Conservation (phyloP, 1,140 invertebrate genomes). For the Oscheius sp. region DNA sequence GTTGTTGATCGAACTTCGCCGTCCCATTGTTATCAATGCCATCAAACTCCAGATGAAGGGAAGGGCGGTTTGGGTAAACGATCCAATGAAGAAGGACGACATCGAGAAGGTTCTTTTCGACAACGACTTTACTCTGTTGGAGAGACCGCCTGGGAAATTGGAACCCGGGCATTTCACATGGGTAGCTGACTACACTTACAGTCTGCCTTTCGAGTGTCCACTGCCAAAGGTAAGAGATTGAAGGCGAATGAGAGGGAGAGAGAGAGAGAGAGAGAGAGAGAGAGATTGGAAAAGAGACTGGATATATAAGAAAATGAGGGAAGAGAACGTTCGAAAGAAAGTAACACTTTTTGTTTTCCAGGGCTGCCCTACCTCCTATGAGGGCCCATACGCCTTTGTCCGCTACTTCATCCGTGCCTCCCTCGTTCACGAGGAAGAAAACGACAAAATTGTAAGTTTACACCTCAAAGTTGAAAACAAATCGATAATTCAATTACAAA, state of each 20-base stretch:
- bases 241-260: not conserved
- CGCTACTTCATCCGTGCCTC: conserved; percentile 39
- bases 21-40: conserved; percentile 39
- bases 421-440: conserved; percentile 30
- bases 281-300: too few species aligned
- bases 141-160: conserved; percentile 38
- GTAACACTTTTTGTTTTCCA: too few species aligned
- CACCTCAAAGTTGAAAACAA: not conserved
- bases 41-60: conserved; percentile 44
- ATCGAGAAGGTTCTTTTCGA: conserved; percentile 44
- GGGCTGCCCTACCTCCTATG: conserved; percentile 39
- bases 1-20: conserved; percentile 34
- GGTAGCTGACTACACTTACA: conserved; percentile 39
- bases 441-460: conserved; percentile 22
- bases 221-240: conserved; percentile 35
- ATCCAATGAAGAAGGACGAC: conserved; percentile 39
- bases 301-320: too few species aligned
- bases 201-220: conserved; percentile 43
- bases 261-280: not conserved
- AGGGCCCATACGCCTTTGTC: conserved; percentile 38
- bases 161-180: conserved; percentile 42
- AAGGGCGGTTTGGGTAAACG: conserved; percentile 32
- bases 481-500: not conserved
- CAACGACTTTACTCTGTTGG: conserved; percentile 40
- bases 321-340: too few species aligned